Evolutionary conservation across 1,140 invertebrate species (phyloP).

Genomic region (Neotoxoptera formosana): DNA sequence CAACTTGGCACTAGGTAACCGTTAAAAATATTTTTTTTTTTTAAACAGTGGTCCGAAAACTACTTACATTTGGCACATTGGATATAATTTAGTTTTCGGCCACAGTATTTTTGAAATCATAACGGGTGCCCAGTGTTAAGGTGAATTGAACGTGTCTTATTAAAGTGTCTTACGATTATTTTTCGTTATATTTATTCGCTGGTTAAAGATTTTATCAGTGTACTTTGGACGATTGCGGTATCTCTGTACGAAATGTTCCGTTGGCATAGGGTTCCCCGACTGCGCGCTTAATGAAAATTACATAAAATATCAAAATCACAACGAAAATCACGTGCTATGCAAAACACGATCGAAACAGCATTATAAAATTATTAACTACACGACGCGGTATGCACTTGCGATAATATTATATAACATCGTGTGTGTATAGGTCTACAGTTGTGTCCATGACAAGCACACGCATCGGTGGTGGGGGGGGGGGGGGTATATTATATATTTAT

Average conservation of each 20-base stretch:
- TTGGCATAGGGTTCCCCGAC: not conserved
- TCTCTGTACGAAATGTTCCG: not conserved
- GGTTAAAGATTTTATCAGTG: not conserved
- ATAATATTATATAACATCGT: not conserved
- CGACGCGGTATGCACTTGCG: not conserved
- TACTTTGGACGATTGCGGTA: not conserved
- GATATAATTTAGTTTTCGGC: too few relatives aligned
- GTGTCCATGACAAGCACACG: not conserved
- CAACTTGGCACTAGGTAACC: too few relatives aligned
- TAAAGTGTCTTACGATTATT: not conserved
- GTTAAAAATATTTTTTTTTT: too few relatives aligned
- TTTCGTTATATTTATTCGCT: not conserved
- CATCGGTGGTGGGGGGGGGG: not conserved
- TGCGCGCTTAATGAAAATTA: not conserved
- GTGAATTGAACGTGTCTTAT: not conserved
- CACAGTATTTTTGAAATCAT: too few relatives aligned
- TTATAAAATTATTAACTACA: not conserved
- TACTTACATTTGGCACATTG: too few relatives aligned
- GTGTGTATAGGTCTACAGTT: not conserved
- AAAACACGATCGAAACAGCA: not conserved
- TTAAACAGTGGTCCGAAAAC: too few relatives aligned
- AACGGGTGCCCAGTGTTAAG: too few relatives aligned
- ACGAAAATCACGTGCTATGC: not conserved
- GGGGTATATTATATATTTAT: not conserved
- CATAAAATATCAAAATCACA: not conserved